These are phyloP conservation scores for Atrina japonica DNA, from an alignment of 2,888 invertebrate species.

Conservation along the genomic window DNA sequence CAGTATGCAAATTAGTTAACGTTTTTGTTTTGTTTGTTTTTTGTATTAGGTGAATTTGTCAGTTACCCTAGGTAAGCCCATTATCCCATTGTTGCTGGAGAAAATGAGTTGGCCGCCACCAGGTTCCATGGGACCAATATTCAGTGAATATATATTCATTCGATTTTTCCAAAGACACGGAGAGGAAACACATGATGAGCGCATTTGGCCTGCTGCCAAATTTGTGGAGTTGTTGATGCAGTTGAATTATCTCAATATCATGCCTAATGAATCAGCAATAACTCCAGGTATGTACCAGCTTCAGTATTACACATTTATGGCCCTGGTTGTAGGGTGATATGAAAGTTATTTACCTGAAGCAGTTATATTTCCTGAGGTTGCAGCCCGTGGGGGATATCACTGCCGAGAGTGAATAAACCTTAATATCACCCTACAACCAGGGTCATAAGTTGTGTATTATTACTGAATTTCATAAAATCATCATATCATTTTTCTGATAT, in stretches of 20 bases:
- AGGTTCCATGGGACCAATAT: constrained; percentile 79
- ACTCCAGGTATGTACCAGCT: constrained; percentile 53
- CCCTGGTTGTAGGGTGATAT: too few relatives aligned
- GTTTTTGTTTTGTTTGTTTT: too few relatives aligned
- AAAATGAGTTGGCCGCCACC: constrained; percentile 77
- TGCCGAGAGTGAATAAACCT: too few relatives aligned
- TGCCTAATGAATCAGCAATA: constrained; percentile 65
- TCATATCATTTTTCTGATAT: too few relatives aligned
- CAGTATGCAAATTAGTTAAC: too few relatives aligned
- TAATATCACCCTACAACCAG: too few relatives aligned
- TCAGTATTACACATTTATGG: too few relatives aligned
- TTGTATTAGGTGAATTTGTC: constrained; percentile 72
- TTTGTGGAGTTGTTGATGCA: constrained; percentile 78
- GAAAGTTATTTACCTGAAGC: too few relatives aligned
- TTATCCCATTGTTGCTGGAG: constrained; percentile 78
- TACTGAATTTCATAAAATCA: too few relatives aligned
- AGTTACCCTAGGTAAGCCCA: constrained; percentile 74
- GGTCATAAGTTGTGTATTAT: too few relatives aligned
- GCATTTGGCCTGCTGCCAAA: constrained; percentile 75
- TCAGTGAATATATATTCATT: constrained; percentile 78
- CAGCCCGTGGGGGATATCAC: too few relatives aligned
- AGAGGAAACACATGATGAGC: constrained; percentile 65
- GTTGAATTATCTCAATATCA: constrained; percentile 63
- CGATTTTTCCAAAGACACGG: constrained; percentile 69
- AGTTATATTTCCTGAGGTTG: too few relatives aligned